Evolutionary conservation across 1,140 invertebrate species (phyloP), one percentile per base, ranked within the genome.

Genomic region (Orchestia grillus): DNA sequence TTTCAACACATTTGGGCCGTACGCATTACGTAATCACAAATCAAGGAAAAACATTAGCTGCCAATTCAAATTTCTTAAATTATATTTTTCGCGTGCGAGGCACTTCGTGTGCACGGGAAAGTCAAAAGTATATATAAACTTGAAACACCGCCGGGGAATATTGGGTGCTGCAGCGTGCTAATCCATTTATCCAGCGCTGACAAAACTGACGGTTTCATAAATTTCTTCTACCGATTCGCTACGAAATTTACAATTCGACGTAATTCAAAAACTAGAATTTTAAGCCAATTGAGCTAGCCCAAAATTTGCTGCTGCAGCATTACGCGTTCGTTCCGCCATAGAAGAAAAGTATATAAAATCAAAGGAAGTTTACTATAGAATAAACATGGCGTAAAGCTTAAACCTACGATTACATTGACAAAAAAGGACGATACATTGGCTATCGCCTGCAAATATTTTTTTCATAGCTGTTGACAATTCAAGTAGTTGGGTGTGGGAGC

Each of bases 321-420:
- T 1, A 36, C 28, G 28, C 11, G 62, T 28, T 23, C 11, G 62
- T 77, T 23, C 11, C 62, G 11, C 28, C 36, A 36, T 77, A 23
- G 88, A 42, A 91, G 44, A 42, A 91, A 23, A 42, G 42, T 4
- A 23, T 91, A 91, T 42, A 42, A 91, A 91, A 91, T 91, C 41
- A 91, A 43, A 91, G 23, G 41, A 91, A 91, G 41, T 91, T 28
- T 11, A 91, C 88, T 91, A 91, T 42, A 91, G 41, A 43, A 91
- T 44, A 43, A 91, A 91, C 88, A 91, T 91, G 88, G 88, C 88
- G 41, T 43, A 44, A 43, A 91, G 44, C 88, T 91, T 91, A 91
- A 91, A 42, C 23, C 42, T 91, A 91, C 41, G 23, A 91, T 77
- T 77, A 77, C 62, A 77, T 28, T 36, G 62, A 77, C 62, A 77